Evolutionary conservation across 2,113 vertebrate genomes (phyloP), one percentile per base, ranked within the genome.

Genomic region (Bos indicus): DNA sequence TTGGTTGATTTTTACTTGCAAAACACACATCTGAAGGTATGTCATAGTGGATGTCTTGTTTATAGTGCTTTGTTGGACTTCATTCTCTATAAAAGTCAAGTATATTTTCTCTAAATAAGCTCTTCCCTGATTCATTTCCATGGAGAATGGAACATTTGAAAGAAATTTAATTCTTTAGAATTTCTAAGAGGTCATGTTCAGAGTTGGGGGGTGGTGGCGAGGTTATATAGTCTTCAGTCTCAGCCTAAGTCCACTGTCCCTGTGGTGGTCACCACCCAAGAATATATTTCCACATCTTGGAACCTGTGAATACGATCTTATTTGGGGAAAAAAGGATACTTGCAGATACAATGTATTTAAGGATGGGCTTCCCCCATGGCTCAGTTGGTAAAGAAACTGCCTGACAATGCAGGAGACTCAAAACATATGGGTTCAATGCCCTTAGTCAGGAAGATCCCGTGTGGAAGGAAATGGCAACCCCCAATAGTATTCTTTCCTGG

Each of bases 1-100:
- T 85, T 83, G 62, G 74, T 10, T 91, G 94, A 87, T 36, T 83
- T 97, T 91, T 95, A 91, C 94, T 95, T 95, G 54, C 77, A 82
- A 96, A 97, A 81, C 4, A 59, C 16, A n/a, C 40, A 26, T 80
- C n/a, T 93, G 91, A 86, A 94, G n/a, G 15, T 51, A 3, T 62
- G 62, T 83, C 89, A 19, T 28, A 92, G 33, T 64, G 40, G 25
- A 86, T 89, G 54, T 87, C 51, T 93, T 87, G 94, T 80, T 87
- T 89, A 94, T 89, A 57, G 33, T 57, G 17, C 57, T 71, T 36
- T 71, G 17, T 36, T 71, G n/a, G n/a, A 36, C 64, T 36, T 94
- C 83, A 82, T 94, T 88, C 28, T 95, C 67, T 91, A 21, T 93
- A 64, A 96, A 91, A 91, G 51, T 86, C 46, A 95, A 78, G 56